A percentile compares a stretch with the other conserved stretches of the same genome.
Conservation (phyloP, 1,140 invertebrate genomes). For the Megalopta genalis region DNA sequence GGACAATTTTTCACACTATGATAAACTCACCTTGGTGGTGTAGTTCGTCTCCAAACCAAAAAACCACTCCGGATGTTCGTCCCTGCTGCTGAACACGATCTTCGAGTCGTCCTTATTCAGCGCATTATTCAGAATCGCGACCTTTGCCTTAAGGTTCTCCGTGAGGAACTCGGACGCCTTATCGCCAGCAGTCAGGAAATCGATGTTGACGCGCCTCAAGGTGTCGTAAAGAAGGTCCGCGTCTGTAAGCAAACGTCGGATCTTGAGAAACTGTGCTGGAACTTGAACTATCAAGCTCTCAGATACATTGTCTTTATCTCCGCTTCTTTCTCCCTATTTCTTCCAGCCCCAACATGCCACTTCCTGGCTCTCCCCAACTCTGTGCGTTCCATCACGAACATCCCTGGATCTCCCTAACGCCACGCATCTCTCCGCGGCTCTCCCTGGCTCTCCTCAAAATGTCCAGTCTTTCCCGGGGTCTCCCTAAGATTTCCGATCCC, state of each 20-base stretch:
- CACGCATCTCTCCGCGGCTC: no score
- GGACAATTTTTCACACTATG: no score
- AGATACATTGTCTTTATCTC: background rate
- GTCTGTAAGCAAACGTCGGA: constrained; percentile 74
- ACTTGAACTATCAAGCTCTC: background rate
- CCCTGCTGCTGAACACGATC: constrained; percentile 81
- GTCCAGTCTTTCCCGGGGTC: no score
- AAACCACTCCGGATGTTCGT: constrained; percentile 88
- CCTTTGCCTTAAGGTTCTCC: constrained; percentile 84
- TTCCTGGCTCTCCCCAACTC: no score
- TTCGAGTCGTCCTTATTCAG: constrained; percentile 81
- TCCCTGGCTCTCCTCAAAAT: no score
- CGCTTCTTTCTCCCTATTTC: no score
- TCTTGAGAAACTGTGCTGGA: background rate
- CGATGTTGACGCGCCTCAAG: constrained; percentile 83
- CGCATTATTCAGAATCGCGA: constrained; percentile 77
- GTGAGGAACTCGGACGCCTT: constrained; percentile 84
- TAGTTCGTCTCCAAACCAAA: constrained; percentile 84
- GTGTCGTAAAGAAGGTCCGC: constrained; percentile 83
- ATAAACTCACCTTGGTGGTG: constrained; percentile 82
- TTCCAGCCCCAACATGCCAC: no score
- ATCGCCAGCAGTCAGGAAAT: constrained; percentile 83
- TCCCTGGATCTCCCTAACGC: no score
- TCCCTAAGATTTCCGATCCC: no score
- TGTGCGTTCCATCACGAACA: no score